Evolutionary conservation across 2,113 vertebrate species (phyloP).

Genomic region (Pseudopipra pipra): DNA sequence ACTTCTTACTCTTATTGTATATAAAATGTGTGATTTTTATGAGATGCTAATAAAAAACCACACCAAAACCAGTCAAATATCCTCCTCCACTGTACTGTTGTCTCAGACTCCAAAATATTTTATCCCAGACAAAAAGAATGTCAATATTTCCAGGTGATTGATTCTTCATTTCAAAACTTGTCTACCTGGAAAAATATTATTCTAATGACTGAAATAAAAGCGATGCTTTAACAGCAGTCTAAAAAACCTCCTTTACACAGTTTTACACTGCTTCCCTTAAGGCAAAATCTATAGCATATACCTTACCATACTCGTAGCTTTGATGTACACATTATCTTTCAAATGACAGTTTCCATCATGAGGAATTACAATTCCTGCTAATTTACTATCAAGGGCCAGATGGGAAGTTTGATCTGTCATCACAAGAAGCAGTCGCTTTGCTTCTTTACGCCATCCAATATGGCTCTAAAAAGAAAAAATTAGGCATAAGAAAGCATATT

Average conservation of each 20-base stretch:
- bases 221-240: not conserved
- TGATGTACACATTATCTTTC: conserved; percentile 88
- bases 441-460: conserved; percentile 93
- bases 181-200: not conserved
- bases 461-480: conserved; percentile 77
- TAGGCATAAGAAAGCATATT: not conserved
- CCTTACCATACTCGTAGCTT: conserved; percentile 90
- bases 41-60: not conserved
- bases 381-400: conserved; percentile 92
- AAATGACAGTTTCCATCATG: conserved; percentile 94
- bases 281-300: conserved; percentile 32
- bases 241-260: not conserved
- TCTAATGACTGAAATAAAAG: not conserved
- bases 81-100: not conserved
- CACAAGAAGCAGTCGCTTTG: conserved; percentile 90
- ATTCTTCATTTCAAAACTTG: not conserved
- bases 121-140: not conserved
- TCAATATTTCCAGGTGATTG: not conserved
- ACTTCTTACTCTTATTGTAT: not conserved
- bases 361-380: conserved; percentile 92
- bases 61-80: not conserved
- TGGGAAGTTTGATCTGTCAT: conserved; percentile 99
- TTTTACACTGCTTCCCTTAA: not conserved
- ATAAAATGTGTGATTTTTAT: not conserved
- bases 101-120: not conserved